phyloP scores from a whole-genome alignment of 2,113 vertebrate genomes.

The Pongo abelii region DNA sequence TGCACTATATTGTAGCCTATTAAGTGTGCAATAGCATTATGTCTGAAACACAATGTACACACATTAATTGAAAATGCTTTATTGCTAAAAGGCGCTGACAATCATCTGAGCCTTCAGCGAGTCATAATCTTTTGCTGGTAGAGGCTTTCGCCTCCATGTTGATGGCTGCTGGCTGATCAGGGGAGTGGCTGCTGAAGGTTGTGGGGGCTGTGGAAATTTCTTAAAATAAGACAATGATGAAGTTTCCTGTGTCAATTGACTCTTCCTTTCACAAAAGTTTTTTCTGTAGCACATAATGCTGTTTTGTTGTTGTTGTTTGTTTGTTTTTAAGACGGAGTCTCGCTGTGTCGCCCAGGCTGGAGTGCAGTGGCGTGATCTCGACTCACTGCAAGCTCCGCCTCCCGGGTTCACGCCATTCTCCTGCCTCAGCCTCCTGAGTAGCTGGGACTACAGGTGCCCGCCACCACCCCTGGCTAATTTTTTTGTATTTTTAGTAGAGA shows the following conservation, averaged over 20 bases:
- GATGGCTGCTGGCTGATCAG: not conserved
- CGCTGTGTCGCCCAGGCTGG: too few relatives aligned
- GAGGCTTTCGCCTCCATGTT: not conserved
- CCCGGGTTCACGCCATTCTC: too few relatives aligned
- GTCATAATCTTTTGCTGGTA: not conserved
- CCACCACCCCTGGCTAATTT: too few relatives aligned
- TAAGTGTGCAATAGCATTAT: not conserved
- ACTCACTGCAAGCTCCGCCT: too few relatives aligned
- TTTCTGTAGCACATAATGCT: not conserved
- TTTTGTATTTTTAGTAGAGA: too few relatives aligned
- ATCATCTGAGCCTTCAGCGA: not conserved
- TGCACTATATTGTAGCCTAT: not conserved
- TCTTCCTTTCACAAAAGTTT: not conserved
- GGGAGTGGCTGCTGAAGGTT: not conserved
- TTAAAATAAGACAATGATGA: not conserved
- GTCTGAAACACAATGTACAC: not conserved
- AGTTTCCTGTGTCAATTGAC: not conserved
- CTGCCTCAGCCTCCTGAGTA: too few relatives aligned
- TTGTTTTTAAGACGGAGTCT: too few relatives aligned
- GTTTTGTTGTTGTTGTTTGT: too few relatives aligned
- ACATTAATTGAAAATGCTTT: not conserved
- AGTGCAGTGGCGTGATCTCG: too few relatives aligned
- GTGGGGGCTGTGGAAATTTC: not conserved
- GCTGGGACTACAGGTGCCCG: too few relatives aligned
- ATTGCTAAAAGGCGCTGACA: not conserved